Percentiles rank a stretch among this genome's conserved stretches.
Conservation (phyloP, 2,797 vertebrate genomes). For the Limnodromus scolopaceus region DNA sequence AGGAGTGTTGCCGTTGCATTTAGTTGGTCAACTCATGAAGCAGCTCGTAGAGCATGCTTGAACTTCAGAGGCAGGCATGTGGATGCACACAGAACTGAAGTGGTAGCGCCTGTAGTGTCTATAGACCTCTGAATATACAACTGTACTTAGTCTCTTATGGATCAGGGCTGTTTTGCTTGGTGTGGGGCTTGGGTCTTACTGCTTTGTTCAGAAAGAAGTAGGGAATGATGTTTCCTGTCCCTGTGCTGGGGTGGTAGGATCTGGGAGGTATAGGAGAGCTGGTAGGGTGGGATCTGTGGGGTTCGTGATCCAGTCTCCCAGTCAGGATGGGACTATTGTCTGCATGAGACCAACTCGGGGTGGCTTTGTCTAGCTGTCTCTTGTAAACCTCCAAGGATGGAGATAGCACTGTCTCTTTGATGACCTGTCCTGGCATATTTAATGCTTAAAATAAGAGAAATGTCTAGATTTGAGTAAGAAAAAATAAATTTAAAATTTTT, state of each 20-base stretch:
- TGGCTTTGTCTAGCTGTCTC: background rate
- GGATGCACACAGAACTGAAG: background rate
- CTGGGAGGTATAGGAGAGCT: background rate
- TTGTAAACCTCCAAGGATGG: background rate
- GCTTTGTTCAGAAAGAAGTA: background rate
- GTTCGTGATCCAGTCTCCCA: background rate
- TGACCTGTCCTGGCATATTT: accelerated
- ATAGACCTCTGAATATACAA: background rate
- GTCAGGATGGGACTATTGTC: background rate
- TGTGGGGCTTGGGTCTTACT: background rate
- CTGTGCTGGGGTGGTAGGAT: background rate
- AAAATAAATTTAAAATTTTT: background rate
- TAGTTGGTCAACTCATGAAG: background rate
- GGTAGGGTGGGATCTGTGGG: background rate
- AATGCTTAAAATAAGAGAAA: background rate
- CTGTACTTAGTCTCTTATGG: background rate
- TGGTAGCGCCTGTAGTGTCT: background rate
- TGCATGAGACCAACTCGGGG: background rate
- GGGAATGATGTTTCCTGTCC: background rate
- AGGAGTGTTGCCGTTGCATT: background rate
- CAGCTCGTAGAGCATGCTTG: background rate
- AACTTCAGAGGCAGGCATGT: background rate
- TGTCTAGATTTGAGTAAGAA: background rate
- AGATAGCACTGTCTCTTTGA: background rate
- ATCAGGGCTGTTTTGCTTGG: background rate